Percentiles rank a stretch among this genome's conserved stretches.
These are phyloP conservation scores for Arctocebus calabarensis DNA, from an alignment of 2,797 vertebrate species.

Conservation along the genomic window DNA sequence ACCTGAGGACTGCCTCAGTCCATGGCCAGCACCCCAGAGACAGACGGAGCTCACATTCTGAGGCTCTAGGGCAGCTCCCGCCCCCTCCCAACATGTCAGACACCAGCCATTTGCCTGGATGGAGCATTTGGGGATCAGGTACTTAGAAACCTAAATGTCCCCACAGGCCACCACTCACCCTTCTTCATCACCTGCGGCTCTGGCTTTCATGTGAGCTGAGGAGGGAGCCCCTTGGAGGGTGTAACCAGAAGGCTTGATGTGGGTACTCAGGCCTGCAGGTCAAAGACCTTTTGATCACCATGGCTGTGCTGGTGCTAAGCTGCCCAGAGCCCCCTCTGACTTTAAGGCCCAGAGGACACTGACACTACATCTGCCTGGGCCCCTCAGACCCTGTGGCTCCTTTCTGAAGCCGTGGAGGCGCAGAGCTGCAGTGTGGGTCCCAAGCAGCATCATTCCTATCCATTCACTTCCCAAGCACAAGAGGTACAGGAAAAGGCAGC, in stretches of 20 bases:
- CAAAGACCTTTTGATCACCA: background rate
- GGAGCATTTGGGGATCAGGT: background rate
- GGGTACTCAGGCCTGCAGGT: background rate
- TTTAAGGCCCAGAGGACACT: background rate
- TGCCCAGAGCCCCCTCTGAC: background rate
- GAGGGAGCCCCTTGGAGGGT: background rate
- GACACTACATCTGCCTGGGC: fast-evolving
- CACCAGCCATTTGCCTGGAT: background rate
- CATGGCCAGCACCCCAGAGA: background rate
- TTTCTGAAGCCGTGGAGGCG: background rate
- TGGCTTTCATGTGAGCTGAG: background rate
- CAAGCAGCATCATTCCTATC: fast-evolving
- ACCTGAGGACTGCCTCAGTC: background rate
- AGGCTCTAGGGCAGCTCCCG: background rate
- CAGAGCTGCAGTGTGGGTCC: background rate
- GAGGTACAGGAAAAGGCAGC: background rate
- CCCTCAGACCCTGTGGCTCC: background rate
- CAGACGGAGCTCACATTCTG: background rate
- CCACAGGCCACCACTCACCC: background rate
- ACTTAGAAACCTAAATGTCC: background rate
- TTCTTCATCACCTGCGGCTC: background rate
- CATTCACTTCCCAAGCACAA: background rate
- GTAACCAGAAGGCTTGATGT: background rate
- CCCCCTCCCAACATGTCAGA: too few relatives aligned
- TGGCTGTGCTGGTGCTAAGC: too few relatives aligned